Evolutionary conservation across 2,888 invertebrate species (phyloP), one percentile per base, ranked within the genome.

Genomic region (Drosophila pseudotalamancana): DNA sequence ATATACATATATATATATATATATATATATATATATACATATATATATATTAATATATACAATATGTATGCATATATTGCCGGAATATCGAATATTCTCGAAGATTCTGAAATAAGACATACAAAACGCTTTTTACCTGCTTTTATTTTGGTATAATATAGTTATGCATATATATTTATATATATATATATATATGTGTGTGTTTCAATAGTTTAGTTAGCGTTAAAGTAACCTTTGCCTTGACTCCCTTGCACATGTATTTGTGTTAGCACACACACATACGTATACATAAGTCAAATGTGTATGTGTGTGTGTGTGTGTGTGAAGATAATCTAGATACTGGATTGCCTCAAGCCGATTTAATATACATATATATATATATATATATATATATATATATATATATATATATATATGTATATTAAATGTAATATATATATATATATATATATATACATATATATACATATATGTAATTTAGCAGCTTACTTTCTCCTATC

Each of bases 401-500:
- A 40, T 51, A 32, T 51, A 72, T n/a, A n/a, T n/a, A 19, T 23
- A 8, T 37, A 35, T 59, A 53, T 55, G 50, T 25, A 40, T 39
- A 19, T 21, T 6, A n/a, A n/a, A n/a, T n/a, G n/a, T n/a, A n/a
- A 45, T 45, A 31, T 21, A 45, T 45, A 21, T 37, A 19, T 35
- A 4, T 60, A 29, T 45, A 56, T 66, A 32, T 45, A 45, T 45
- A 31, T 21, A 45, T 45, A 21, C 19, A 19, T 35, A 4, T 60
- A 29, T 45, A 56, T 66, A 32, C 61, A 9, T 59, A 4, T 49
- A 37, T 45, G 39, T 56, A 75, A 55, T 75, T 67, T 66, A 59
- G 62, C 61, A 51, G 76, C 76, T 67, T 73, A 54, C 59, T 85
- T 82, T 85, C 68, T 72, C 72, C 86, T 86, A 86, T 88, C 88